These are phyloP conservation scores for Cavia porcellus DNA, from an alignment of 2,113 vertebrate species.

Conservation along the genomic window DNA sequence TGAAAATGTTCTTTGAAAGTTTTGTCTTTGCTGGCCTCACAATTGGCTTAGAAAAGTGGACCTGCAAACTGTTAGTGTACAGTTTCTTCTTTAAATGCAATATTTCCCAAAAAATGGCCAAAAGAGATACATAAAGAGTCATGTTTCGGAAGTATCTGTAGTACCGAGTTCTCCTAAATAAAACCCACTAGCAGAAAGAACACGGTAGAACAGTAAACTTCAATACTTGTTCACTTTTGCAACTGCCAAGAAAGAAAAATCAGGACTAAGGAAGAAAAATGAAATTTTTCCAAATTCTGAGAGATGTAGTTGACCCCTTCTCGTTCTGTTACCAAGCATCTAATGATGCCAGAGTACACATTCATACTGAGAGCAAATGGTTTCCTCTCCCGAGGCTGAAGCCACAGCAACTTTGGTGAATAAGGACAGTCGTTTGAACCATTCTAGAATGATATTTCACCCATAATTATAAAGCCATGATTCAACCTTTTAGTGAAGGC, in stretches of 20 bases:
- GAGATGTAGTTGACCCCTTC: not conserved
- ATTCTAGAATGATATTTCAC: not conserved
- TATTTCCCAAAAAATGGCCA: not conserved
- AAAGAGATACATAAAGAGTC: not conserved
- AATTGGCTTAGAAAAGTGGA: constrained; percentile 16
- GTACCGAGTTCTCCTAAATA: not conserved
- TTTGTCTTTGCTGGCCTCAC: not conserved
- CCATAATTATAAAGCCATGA: constrained; percentile 47
- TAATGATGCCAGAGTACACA: not conserved
- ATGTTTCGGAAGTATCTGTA: not conserved
- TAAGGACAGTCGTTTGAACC: not conserved
- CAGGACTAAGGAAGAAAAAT: constrained; percentile 23
- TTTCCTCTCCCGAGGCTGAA: constrained; percentile 48
- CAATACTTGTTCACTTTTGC: constrained; percentile 22
- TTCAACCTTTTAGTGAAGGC: not conserved
- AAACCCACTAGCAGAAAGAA: constrained; percentile 8
- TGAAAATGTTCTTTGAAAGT: not conserved
- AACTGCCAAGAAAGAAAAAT: not conserved
- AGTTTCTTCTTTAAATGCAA: not conserved
- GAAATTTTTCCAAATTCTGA: not conserved
- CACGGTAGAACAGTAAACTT: not conserved
- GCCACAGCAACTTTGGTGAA: not conserved
- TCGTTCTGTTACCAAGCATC: not conserved
- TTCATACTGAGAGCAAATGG: not conserved
- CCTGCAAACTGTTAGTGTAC: not conserved